A percentile compares a stretch with the other conserved stretches of the same genome.
Evolutionary conservation across 2,797 vertebrate genomes (phyloP).

Genomic region (Austrolebias charrua): DNA sequence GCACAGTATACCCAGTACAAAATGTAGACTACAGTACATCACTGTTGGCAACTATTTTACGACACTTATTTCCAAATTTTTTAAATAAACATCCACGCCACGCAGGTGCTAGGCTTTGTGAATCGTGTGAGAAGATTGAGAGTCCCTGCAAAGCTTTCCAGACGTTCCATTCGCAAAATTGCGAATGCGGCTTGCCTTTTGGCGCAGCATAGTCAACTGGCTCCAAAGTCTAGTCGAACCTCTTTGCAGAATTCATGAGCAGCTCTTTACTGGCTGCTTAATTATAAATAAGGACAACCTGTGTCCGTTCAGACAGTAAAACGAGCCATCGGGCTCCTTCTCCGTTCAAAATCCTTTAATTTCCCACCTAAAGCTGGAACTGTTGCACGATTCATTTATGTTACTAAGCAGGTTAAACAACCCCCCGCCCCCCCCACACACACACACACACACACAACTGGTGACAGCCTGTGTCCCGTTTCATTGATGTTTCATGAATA

Average conservation of each 20-base stretch:
- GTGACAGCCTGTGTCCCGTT: slow-evolving; percentile 65
- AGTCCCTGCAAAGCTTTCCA: too few species aligned
- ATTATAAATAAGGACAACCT: slow-evolving; percentile 87
- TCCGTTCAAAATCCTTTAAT: slow-evolving; percentile 77
- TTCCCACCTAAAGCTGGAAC: slow-evolving; percentile 70
- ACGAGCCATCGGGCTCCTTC: slow-evolving; percentile 79
- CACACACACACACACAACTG: too few species aligned
- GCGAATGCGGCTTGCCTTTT: too few species aligned
- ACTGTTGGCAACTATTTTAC: too few species aligned
- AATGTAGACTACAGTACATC: too few species aligned
- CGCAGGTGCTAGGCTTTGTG: too few species aligned
- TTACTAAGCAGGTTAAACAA: slow-evolving; percentile 79
- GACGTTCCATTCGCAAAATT: too few species aligned
- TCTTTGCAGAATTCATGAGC: slow-evolving; percentile 69
- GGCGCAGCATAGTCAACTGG: too few species aligned
- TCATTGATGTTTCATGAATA: slow-evolving; percentile 75
- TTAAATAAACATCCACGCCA: too few species aligned
- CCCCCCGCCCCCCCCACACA: slow-evolving; percentile 27
- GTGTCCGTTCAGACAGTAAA: slow-evolving; percentile 81
- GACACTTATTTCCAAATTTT: too few species aligned
- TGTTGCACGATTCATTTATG: slow-evolving; percentile 65
- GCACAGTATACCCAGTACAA: too few species aligned
- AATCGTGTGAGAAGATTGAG: too few species aligned
- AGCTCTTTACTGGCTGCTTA: slow-evolving; percentile 77
- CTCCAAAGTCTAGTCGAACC: slow-evolving; percentile 36